Evolutionary conservation across 2,797 vertebrate genomes (phyloP).

Genomic region (Petrocephalus sullivani): DNA sequence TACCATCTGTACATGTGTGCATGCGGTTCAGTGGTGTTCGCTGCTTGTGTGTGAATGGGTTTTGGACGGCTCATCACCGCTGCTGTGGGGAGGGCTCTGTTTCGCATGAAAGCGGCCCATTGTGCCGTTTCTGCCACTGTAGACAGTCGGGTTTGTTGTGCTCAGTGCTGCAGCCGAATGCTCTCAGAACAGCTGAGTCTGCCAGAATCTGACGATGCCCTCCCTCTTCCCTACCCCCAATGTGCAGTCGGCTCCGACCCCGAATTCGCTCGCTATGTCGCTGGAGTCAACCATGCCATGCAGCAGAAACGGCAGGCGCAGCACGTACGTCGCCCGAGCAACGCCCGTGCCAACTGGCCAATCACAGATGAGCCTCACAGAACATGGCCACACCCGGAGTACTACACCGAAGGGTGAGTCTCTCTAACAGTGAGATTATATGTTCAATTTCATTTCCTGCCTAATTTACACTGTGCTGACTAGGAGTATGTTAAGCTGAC

Average conservation of each 20-base stretch:
- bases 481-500: not conserved
- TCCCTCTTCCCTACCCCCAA: constrained; percentile 42
- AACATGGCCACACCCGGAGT: constrained; percentile 92
- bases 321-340: constrained; percentile 84
- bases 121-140: constrained; percentile 50
- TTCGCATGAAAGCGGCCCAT: constrained; percentile 33
- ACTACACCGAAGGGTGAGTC: constrained; percentile 88
- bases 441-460: not conserved
- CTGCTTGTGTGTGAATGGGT: not conserved
- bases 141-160: constrained; percentile 52
- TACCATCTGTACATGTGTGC: not conserved
- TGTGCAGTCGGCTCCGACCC: constrained; percentile 90
- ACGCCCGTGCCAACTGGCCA: constrained; percentile 83
- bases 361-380: constrained; percentile 87
- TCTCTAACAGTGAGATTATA: not conserved
- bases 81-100: constrained; percentile 41
- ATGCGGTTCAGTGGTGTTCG: not conserved
- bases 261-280: constrained; percentile 94
- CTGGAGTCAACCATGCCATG: constrained; percentile 97
- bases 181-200: constrained; percentile 52
- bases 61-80: constrained; percentile 39
- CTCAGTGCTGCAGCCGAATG: constrained; percentile 37
- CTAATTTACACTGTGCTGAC: not conserved
- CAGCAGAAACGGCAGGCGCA: constrained; percentile 95
- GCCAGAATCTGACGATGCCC: constrained; percentile 48